Evolutionary conservation across 1,140 invertebrate genomes (phyloP).

Genomic region (Hyposmocoma kahamanoa): DNA sequence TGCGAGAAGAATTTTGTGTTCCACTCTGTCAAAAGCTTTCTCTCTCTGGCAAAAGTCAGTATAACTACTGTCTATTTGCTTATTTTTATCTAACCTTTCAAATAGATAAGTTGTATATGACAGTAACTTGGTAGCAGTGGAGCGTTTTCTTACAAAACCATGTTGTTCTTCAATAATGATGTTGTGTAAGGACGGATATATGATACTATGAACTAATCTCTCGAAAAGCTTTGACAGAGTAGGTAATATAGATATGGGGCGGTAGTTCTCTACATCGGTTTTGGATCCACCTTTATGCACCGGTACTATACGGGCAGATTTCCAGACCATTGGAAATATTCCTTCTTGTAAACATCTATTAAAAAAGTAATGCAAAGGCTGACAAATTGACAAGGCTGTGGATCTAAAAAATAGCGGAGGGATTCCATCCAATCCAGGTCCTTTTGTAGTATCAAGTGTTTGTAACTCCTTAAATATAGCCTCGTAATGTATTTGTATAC

Average conservation of each 20-base stretch:
- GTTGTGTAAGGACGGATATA: constrained; percentile 1
- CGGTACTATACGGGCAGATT: constrained; percentile 2
- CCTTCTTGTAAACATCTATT: constrained; percentile 10
- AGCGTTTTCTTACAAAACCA: constrained; percentile 3
- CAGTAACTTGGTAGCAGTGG: background rate
- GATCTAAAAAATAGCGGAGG: background rate
- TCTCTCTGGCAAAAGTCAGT: too few species aligned
- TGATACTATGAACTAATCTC: constrained; percentile 11
- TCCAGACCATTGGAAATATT: constrained; percentile 7
- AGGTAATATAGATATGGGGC: constrained; percentile 4
- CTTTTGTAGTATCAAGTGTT: background rate
- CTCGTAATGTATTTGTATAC: background rate
- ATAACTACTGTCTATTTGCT: background rate
- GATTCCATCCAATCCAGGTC: background rate
- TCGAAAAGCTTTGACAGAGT: constrained; percentile 9
- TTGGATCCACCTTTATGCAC: constrained; percentile 4
- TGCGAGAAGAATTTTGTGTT: background rate
- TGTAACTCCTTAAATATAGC: background rate
- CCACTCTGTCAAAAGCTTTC: too few species aligned
- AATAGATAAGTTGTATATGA: constrained; percentile 1
- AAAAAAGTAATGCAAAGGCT: constrained; percentile 8
- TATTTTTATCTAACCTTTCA: background rate
- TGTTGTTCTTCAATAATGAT: background rate
- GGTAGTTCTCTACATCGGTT: background rate
- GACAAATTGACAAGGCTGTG: background rate